Evolutionary conservation across 2,888 invertebrate species (phyloP), one percentile per base, ranked within the genome.

Genomic region (Ochropleura plecta): DNA sequence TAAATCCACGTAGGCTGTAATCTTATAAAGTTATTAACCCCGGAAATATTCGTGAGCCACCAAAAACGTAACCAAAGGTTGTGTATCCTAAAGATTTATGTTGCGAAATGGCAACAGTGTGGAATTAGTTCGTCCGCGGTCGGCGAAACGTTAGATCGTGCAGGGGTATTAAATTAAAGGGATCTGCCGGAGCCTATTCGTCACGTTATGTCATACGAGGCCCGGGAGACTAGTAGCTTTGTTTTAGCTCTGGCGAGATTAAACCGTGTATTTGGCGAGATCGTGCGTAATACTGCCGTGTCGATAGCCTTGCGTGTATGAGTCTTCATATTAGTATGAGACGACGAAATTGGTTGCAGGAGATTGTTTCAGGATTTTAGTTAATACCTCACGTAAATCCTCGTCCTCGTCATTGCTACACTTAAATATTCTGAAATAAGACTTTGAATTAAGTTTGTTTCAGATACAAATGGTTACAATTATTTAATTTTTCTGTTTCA

Each of bases 141-240:
- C 74, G 79, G 77, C 60, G 76, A 70, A 84, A 73, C 78, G 81
- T 76, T 80, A 78, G 73, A 78, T 78, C 80, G 81, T 81, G 68
- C 83, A 72, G 69, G 68, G 67, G 86, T 86, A 86, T 86, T 83
- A 91, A 92, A 92, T 92, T 90, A 91, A 88, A 88, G 89, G 90
- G 89, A 84, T 87, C 84, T 84, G 84, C 72, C 82, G 77, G 84
- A 85, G 85, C 88, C 87, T 86, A 91, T 92, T 90, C 91, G 90
- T 92, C 91, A 90, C 90, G 90, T 90, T 90, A 90, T 88, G 89
- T 89, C 90, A 88, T 87, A 88, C 81, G 87, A 89, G 89, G 73
- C 92, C 89, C 92, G 20, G 69, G 92, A 89, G 91, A 66, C 84
- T 80, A 84, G 85, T 90, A 89, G 91, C 90, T 90, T 91, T 90